Percentiles rank a stretch among this genome's conserved stretches.
Evolutionary conservation across 1,140 invertebrate species (phyloP).

Genomic region (Aphelinus atriplicis): DNA sequence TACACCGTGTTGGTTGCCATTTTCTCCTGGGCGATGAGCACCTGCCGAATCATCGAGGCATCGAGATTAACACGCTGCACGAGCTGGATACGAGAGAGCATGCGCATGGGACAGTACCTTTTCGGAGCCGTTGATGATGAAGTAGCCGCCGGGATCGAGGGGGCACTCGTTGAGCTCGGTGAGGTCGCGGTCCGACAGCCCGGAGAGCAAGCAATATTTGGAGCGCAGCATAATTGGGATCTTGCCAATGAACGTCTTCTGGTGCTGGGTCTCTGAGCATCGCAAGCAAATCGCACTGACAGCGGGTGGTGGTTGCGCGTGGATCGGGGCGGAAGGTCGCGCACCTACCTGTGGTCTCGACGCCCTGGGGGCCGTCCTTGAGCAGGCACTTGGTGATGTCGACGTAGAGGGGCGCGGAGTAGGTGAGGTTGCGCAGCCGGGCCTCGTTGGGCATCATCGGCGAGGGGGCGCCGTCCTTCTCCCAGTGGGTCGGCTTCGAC

Average conservation of each 20-base stretch:
- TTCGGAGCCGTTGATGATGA: constrained; percentile 96
- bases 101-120: constrained; percentile 71
- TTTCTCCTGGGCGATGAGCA: constrained; percentile 96
- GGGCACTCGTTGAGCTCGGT: constrained; percentile 98
- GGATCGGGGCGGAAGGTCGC: constrained; percentile 69
- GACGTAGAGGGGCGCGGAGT: constrained; percentile 97
- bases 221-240: constrained; percentile 99
- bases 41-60: constrained; percentile 32
- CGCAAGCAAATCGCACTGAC: constrained; percentile 8
- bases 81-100: no score
- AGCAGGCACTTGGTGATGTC: constrained; percentile 92
- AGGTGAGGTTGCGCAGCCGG: constrained; percentile 85
- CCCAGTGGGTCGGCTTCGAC: constrained; percentile 99
- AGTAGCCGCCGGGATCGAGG: constrained; percentile 96
- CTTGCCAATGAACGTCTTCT: constrained; percentile 98
- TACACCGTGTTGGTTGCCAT: constrained; percentile 99
- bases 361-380: constrained; percentile 28
- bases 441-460: constrained; percentile 99
- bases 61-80: no score
- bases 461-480: constrained; percentile 97
- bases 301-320: no score
- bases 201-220: constrained; percentile 92
- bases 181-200: constrained; percentile 95
- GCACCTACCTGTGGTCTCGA: constrained; percentile 71
- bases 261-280: constrained; percentile 56